Percentiles rank a stretch among this genome's conserved stretches.
These are phyloP conservation scores for Gorilla gorilla DNA, from an alignment of 2,113 vertebrate species.

Conservation along the genomic window DNA sequence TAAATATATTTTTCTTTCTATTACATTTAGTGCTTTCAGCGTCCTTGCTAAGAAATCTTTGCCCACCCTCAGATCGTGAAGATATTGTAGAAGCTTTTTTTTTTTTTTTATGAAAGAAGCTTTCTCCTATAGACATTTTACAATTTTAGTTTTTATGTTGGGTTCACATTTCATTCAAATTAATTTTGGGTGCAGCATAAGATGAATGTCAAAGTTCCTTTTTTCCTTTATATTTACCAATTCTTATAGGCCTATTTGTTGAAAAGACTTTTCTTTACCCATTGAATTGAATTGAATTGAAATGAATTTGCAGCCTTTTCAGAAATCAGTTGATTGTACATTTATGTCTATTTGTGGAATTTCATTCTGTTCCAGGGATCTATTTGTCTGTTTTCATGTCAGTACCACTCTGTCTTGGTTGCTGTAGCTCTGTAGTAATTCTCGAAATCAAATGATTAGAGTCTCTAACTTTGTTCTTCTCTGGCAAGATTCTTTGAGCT, in stretches of 20 bases:
- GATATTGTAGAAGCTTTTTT: not conserved
- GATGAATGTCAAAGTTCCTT: not conserved
- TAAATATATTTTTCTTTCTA: not conserved
- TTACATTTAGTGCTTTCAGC: not conserved
- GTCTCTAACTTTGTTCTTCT: not conserved
- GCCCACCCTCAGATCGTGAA: not conserved
- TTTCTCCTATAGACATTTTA: not conserved
- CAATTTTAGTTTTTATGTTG: not conserved
- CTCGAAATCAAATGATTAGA: not conserved
- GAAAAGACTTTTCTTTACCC: not conserved
- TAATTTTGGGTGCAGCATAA: not conserved
- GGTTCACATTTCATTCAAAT: not conserved
- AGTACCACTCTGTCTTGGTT: not conserved
- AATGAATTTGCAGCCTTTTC: not conserved
- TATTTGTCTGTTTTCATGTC: not conserved
- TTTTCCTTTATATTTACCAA: not conserved
- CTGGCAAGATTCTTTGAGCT: not conserved
- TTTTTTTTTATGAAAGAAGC: not conserved
- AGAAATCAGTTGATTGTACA: not conserved
- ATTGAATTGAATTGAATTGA: not conserved
- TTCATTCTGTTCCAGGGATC: not conserved
- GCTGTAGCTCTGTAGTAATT: not conserved
- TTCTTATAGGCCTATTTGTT: not conserved
- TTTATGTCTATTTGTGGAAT: not conserved
- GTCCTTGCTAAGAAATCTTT: not conserved